Evolutionary conservation across 2,797 vertebrate species (phyloP), one percentile per base, ranked within the genome.

Genomic region (Oreonectes daqikongensis): DNA sequence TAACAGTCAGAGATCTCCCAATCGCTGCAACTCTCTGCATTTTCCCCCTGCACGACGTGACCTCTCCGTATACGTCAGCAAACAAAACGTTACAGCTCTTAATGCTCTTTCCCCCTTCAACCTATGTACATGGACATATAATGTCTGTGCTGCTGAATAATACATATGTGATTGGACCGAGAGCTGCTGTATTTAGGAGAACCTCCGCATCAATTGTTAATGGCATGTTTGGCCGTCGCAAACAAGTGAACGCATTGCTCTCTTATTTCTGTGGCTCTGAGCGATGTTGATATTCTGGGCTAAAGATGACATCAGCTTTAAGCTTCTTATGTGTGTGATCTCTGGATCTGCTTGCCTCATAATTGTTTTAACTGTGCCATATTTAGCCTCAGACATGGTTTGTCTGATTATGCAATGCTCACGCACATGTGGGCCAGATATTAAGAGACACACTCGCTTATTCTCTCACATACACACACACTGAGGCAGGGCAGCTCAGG

Each of bases 341-440:
- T 55, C 57, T 69, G 77, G 86, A 88, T 86, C 83, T 78, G 81
- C 80, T 87, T 84, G 26, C 65, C 86, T 86, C 87, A 88, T 89
- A 90, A 90, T 91, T 88, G 88, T 90, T 92, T 92, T 89, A 90
- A 91, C 89, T 83, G 78, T 82, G 88, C 90, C 89, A 90, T 89
- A 92, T 93, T 92, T 92, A 92, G 90, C 85, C 85, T 88, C 90
- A 87, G 88, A 90, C 89, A 80, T 85, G 86, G 85, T 86, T 86
- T 77, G 81, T 83, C 77, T 85, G 88, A 88, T 93, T 90, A 90
- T 81, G 63, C 87, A 93, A 92, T 85, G 78, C 71, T 74, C 60
- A 65, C 75, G 78, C 83, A 77, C 85, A 86, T 69, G 79, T 53
- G 72, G 86, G 87, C 88, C 85, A 87, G 83, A 53, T 61, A 69